A percentile compares a stretch with the other conserved stretches of the same genome.
phyloP scores from a whole-genome alignment of 2,888 invertebrate genomes.

The Mythimna vitellina region DNA sequence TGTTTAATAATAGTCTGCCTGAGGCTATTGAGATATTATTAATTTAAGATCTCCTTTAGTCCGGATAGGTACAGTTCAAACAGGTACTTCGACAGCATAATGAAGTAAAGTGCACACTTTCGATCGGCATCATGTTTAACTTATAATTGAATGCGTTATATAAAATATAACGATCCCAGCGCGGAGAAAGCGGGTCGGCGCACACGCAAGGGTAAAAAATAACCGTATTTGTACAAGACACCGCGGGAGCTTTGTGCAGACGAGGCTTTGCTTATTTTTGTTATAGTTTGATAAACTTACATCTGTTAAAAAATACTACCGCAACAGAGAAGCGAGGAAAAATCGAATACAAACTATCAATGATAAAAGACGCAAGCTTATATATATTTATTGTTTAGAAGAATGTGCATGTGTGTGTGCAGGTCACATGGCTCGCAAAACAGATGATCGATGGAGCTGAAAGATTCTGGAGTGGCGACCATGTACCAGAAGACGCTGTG shows the following conservation, averaged over 20 bases:
- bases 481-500: too few relatives aligned
- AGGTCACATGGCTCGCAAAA: too few relatives aligned
- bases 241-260: constrained; percentile 42
- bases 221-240: constrained; percentile 59
- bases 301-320: not conserved
- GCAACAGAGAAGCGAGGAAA: not conserved
- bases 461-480: too few relatives aligned
- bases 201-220: constrained; percentile 59
- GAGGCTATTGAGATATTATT: not conserved
- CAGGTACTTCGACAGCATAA: not conserved
- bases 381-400: not conserved
- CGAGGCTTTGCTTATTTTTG: constrained; percentile 20
- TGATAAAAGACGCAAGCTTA: not conserved
- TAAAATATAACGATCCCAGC: constrained; percentile 52
- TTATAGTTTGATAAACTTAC: constrained; percentile 1
- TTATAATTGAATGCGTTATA: constrained; percentile 50
- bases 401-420: not conserved
- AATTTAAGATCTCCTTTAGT: not conserved
- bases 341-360: not conserved
- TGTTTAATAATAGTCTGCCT: not conserved
- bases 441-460: too few relatives aligned
- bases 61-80: not conserved
- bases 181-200: constrained; percentile 62
- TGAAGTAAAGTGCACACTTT: constrained; percentile 41
- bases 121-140: constrained; percentile 25